These are phyloP conservation scores for Origma solitaria DNA, from an alignment of 2,113 vertebrate genomes.

Conservation along the genomic window DNA sequence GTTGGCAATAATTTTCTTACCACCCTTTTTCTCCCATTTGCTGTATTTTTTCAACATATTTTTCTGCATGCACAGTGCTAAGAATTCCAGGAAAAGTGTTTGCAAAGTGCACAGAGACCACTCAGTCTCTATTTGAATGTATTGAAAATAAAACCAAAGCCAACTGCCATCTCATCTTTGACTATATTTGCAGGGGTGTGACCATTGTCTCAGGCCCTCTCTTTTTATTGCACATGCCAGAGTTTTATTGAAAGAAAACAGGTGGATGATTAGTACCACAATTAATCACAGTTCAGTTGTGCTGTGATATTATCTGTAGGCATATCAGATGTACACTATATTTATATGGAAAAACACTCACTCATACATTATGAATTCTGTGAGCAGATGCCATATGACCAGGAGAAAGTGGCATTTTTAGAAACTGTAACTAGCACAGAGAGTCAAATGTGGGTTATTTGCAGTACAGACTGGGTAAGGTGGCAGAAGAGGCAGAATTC, in stretches of 20 bases:
- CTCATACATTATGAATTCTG: neutral
- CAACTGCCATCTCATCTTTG: neutral
- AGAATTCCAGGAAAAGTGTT: neutral
- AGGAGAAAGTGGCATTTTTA: conserved; percentile 3
- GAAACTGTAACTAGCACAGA: neutral
- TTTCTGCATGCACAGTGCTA: neutral
- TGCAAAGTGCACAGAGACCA: neutral
- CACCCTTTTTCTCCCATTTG: neutral
- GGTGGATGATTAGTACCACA: neutral
- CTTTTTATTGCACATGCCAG: neutral
- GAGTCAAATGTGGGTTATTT: neutral
- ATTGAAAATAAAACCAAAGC: neutral
- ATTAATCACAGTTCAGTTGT: neutral
- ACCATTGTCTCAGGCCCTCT: neutral
- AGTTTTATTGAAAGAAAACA: neutral
- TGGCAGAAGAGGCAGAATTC: neutral
- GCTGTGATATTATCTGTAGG: neutral
- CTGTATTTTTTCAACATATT: neutral
- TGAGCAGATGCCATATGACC: neutral
- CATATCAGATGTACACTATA: neutral
- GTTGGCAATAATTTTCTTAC: neutral
- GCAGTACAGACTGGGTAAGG: neutral
- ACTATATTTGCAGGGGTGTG: neutral
- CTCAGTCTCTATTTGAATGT: neutral
- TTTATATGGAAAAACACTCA: conserved; percentile 11